phyloP scores from a whole-genome alignment of 2,888 invertebrate species.

The Catonia carolina region DNA sequence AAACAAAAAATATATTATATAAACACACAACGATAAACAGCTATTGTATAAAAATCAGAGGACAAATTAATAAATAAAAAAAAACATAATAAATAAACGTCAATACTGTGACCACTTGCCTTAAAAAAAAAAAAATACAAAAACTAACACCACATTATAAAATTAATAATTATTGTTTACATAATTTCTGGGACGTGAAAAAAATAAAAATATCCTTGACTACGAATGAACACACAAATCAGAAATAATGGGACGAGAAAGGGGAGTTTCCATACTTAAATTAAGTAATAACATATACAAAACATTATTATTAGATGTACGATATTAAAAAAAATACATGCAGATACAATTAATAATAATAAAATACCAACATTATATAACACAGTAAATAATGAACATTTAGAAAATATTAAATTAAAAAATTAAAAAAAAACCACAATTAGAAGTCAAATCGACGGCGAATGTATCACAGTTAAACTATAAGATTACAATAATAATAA shows the following conservation, averaged over 20 bases:
- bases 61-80: slow-evolving; percentile 17
- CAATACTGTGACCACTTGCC: slow-evolving; percentile 20
- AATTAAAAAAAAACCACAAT: slow-evolving; percentile 18
- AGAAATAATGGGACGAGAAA: slow-evolving; percentile 14
- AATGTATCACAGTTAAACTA: slow-evolving; percentile 28
- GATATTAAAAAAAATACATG: slow-evolving; percentile 20
- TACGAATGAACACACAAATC: slow-evolving; percentile 25
- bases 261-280: background rate
- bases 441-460: slow-evolving; percentile 16
- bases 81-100: slow-evolving; percentile 24
- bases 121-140: slow-evolving; percentile 19
- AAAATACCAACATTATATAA: slow-evolving; percentile 8
- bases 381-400: slow-evolving; percentile 15
- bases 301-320: slow-evolving; percentile 8
- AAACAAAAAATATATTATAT: slow-evolving; percentile 9
- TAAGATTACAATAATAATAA: slow-evolving; percentile 21
- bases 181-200: no score
- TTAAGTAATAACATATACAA: slow-evolving; percentile 15
- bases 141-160: slow-evolving; percentile 12
- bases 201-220: slow-evolving; percentile 19
- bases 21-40: slow-evolving; percentile 12
- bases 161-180: slow-evolving; percentile 16
- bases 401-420: slow-evolving; percentile 15
- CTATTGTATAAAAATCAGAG: slow-evolving; percentile 21
- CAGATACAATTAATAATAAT: slow-evolving; percentile 20